These are phyloP conservation scores for Acipenser oxyrinchus DNA, from an alignment of 2,797 vertebrate genomes.

Conservation along the genomic window DNA sequence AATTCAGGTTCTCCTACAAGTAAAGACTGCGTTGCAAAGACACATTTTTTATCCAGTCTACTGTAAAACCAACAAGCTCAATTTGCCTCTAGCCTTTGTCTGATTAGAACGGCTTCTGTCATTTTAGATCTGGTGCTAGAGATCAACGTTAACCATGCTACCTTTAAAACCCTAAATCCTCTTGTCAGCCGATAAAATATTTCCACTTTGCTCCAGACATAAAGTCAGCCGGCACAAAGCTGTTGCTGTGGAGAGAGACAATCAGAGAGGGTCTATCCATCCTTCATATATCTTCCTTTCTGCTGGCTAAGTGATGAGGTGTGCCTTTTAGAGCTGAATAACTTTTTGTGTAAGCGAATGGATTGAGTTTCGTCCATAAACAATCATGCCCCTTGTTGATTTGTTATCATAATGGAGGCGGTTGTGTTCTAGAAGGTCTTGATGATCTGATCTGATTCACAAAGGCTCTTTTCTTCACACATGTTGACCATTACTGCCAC, in stretches of 20 bases:
- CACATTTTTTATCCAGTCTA: too few species aligned
- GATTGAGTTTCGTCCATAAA: slow-evolving; percentile 40
- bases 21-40: too few species aligned
- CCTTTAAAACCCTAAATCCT: too few species aligned
- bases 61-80: too few species aligned
- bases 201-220: too few species aligned
- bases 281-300: slow-evolving; percentile 9
- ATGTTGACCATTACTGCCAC: slow-evolving; percentile 10
- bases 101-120: too few species aligned
- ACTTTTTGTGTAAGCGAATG: slow-evolving; percentile 15
- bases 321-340: slow-evolving; percentile 27
- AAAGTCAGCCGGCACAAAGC: not conserved
- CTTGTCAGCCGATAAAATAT: too few species aligned
- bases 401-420: slow-evolving; percentile 22
- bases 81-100: too few species aligned
- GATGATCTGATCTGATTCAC: slow-evolving; percentile 23
- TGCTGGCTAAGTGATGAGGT: slow-evolving; percentile 16
- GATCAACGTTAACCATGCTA: too few species aligned
- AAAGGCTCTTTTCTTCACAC: slow-evolving; percentile 26
- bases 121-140: too few species aligned
- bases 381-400: slow-evolving; percentile 33
- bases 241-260: not conserved
- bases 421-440: slow-evolving; percentile 18
- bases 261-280: not conserved
- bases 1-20: too few species aligned